Evolutionary conservation across 2,113 vertebrate species (phyloP), one percentile per base, ranked within the genome.

Genomic region (Oceanites oceanicus): DNA sequence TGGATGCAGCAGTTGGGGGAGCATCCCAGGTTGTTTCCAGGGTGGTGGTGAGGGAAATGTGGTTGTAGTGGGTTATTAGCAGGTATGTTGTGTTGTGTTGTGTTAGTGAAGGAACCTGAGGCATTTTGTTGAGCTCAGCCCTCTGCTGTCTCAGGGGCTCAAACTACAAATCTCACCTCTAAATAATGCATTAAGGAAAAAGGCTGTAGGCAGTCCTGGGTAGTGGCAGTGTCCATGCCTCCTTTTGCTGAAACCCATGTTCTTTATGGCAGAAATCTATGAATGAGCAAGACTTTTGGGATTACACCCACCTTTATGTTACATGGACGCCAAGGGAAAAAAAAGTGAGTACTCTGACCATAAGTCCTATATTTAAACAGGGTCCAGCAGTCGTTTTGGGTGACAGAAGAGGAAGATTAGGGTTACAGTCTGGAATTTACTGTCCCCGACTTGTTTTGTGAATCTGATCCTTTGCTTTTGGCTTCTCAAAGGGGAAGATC

Each of bases 81-180:
- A 74, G 23, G 1, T 63, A 26, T 68, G 29, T 29, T 53, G 66
- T 62, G n/a, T 29, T 53, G 66, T 62, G n/a, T 11, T 49, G 11
- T 34, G 6, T 9, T 83, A 47, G 6, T 52, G 29, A 63, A n/a
- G 38, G 32, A 78, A 27, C 7, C 2, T 49, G n/a, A 11, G 18
- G 6, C 42, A 3, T 16, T 34, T 36, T 6, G 8, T 29, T 85
- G 38, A 74, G 32, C 32, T 93, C 38, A 50, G 29, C 7, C 38
- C 2, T 0, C 32, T 81, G 0, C 21, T 13, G 10, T 40, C 22
- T 84, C 9, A 18, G 71, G 9, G 36, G 6, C 12, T 79, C 9
- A 83, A 61, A 59, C 30, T 9, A 26, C 11, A 58, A n/a, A 49
- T 38, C 2, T 73, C 6, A 8, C 23, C 15, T 79, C 10, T 61